phyloP scores from a whole-genome alignment of 2,888 invertebrate species.

The Leptura quadrifasciata region DNA sequence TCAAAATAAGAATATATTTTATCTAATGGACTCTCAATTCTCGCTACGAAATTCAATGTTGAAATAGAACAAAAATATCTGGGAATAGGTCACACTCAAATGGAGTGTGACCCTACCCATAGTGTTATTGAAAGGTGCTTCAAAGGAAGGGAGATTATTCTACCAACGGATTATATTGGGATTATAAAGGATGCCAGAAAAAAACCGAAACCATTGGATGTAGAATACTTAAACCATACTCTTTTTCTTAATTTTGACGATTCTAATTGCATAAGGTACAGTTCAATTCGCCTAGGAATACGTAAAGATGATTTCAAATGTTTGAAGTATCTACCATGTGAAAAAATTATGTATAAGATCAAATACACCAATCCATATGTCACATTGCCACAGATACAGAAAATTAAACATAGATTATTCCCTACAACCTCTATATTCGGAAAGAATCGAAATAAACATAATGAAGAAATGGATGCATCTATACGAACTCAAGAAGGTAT shows the following conservation, averaged over 20 bases:
- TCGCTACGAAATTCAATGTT: constrained; percentile 37
- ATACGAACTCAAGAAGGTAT: constrained; percentile 35
- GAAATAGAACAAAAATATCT: constrained; percentile 42
- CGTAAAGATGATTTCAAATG: constrained; percentile 34
- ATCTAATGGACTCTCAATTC: constrained; percentile 41
- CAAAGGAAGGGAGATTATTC: constrained; percentile 34
- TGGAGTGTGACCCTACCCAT: constrained; percentile 27
- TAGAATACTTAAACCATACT: constrained; percentile 45
- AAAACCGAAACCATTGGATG: constrained; percentile 44
- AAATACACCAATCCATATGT: constrained; percentile 35
- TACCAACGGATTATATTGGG: constrained; percentile 45
- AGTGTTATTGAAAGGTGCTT: constrained; percentile 29
- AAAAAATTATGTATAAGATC: constrained; percentile 34
- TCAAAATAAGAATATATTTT: constrained; percentile 41
- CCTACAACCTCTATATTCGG: constrained; percentile 31
- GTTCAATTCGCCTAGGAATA: constrained; percentile 38
- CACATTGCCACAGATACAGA: constrained; percentile 33
- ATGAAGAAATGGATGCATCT: constrained; percentile 31
- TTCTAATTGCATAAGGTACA: constrained; percentile 36
- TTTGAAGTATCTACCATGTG: constrained; percentile 37
- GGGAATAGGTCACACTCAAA: constrained; percentile 12
- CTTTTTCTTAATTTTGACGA: constrained; percentile 47
- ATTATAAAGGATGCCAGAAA: constrained; percentile 38
- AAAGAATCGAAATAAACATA: constrained; percentile 35
- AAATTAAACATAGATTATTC: constrained; percentile 16